phyloP scores from a whole-genome alignment of 2,797 vertebrate species.

The Numenius phaeopus region DNA sequence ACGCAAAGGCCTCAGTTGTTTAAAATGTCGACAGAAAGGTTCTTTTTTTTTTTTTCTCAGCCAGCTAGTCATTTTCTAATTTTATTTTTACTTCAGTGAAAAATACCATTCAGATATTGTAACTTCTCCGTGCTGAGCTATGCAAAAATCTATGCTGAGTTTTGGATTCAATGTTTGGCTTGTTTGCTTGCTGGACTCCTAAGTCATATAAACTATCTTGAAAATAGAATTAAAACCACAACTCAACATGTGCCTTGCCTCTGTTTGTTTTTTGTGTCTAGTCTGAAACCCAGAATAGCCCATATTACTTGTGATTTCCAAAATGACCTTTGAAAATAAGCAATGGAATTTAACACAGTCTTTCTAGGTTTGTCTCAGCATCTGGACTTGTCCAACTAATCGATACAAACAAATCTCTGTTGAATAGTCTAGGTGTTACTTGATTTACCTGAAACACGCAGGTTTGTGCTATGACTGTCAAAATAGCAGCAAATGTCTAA shows the following conservation, averaged over 20 bases:
- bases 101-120: slow-evolving; percentile 24
- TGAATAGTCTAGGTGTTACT: background rate
- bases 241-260: slow-evolving; percentile 15
- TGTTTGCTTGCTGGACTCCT: slow-evolving; percentile 39
- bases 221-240: slow-evolving; percentile 71
- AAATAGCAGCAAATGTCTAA: background rate
- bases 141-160: slow-evolving; percentile 8
- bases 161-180: slow-evolving; percentile 34
- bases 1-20: background rate
- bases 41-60: too few relatives aligned
- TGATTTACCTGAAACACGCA: background rate
- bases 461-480: background rate
- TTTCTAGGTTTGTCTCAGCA: background rate
- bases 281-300: slow-evolving; percentile 50
- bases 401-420: background rate
- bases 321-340: slow-evolving; percentile 35
- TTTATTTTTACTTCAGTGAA: slow-evolving; percentile 35
- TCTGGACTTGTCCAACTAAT: background rate
- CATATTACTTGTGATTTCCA: slow-evolving; percentile 8
- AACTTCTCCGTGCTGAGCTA: slow-evolving; percentile 4
- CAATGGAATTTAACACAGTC: background rate
- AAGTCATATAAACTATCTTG: slow-evolving; percentile 46
- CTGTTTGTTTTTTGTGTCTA: slow-evolving; percentile 58
- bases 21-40: background rate
- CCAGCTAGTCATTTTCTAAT: slow-evolving; percentile 9